A percentile compares a stretch with the other conserved stretches of the same genome.
Evolutionary conservation across 2,797 vertebrate species (phyloP).

Genomic region (Molossus alvarezi): DNA sequence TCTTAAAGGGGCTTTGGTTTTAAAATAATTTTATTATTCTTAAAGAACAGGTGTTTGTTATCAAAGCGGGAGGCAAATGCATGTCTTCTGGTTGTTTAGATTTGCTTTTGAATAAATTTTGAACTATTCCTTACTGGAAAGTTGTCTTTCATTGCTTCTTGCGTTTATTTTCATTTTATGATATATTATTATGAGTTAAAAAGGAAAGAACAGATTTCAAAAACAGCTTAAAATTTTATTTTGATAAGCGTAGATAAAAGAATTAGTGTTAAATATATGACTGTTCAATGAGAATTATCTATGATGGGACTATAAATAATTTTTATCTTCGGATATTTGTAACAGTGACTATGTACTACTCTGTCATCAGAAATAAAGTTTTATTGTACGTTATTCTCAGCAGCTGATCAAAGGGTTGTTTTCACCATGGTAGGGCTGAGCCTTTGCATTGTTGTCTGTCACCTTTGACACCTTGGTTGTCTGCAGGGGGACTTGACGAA

Average conservation of each 20-base stretch:
- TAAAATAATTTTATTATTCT: conserved; percentile 36
- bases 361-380: conserved; percentile 38
- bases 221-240: conserved; percentile 2
- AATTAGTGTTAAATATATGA: neutral
- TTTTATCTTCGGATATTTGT: neutral
- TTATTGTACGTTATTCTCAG: neutral
- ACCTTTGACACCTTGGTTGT: conserved; percentile 16
- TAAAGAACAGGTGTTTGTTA: neutral
- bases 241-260: neutral
- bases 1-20: conserved; percentile 57
- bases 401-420: neutral
- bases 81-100: neutral
- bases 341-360: neutral
- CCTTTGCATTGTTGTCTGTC: neutral
- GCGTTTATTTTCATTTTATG: conserved; percentile 2
- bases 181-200: neutral
- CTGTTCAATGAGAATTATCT: neutral
- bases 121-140: conserved; percentile 15
- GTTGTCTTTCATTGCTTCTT: conserved; percentile 7
- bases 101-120: conserved; percentile 36
- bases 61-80: neutral
- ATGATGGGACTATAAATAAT: neutral
- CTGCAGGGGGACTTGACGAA: conserved; percentile 97
- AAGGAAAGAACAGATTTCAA: neutral
- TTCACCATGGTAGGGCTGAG: neutral